A percentile compares a stretch with the other conserved stretches of the same genome.
phyloP scores from a whole-genome alignment of 2,888 invertebrate species.

The Catocala nupta region DNA sequence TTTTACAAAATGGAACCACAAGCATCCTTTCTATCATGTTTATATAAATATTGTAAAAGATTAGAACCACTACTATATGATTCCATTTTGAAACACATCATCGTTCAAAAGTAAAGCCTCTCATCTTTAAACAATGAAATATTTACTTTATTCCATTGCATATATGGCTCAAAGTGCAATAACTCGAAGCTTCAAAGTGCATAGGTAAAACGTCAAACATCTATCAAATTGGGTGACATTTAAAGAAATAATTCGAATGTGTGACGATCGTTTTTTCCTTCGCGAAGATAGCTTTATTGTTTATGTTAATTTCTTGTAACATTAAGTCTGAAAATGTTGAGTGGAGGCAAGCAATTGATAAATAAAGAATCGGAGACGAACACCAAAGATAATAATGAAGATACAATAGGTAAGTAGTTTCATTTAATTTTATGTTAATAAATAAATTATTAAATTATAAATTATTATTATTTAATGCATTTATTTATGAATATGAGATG shows the following conservation, averaged over 20 bases:
- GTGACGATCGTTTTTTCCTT: too few relatives aligned
- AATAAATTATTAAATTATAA: too few relatives aligned
- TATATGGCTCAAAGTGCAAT: slow-evolving; percentile 19
- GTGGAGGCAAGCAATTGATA: slow-evolving; percentile 2
- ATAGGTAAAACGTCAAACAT: slow-evolving; percentile 17
- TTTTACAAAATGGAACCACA: too few relatives aligned
- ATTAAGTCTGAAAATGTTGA: not conserved
- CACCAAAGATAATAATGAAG: slow-evolving; percentile 19
- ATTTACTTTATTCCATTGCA: slow-evolving; percentile 14
- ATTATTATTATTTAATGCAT: slow-evolving; percentile 30
- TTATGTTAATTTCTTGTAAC: slow-evolving; percentile 4
- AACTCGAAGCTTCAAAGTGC: slow-evolving; percentile 17
- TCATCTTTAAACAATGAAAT: too few relatives aligned
- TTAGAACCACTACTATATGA: too few relatives aligned
- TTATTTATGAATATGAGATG: slow-evolving; percentile 24
- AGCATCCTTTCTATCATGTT: too few relatives aligned
- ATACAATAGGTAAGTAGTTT: slow-evolving; percentile 20
- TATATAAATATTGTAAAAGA: too few relatives aligned
- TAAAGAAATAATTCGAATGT: slow-evolving; percentile 24
- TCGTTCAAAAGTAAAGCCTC: too few relatives aligned
- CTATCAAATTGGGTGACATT: slow-evolving; percentile 19
- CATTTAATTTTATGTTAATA: too few relatives aligned
- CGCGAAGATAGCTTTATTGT: slow-evolving; percentile 16
- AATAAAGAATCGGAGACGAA: slow-evolving; percentile 19
- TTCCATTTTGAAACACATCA: too few relatives aligned